These are phyloP conservation scores for Capricornis sumatraensis DNA, from an alignment of 2,113 vertebrate genomes.

Conservation along the genomic window DNA sequence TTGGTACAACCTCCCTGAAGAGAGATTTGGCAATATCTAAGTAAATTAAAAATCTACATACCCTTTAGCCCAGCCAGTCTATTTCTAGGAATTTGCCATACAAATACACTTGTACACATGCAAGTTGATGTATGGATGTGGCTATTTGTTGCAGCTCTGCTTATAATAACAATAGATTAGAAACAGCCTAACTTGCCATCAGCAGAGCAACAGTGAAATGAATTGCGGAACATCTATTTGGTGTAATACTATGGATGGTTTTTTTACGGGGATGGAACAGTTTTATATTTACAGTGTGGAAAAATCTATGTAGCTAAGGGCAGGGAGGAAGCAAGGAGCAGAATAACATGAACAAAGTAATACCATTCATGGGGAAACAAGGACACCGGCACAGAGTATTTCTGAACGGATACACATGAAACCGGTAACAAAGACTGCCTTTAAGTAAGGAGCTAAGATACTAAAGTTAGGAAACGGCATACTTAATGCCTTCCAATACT, in stretches of 20 bases:
- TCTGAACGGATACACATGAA: background rate
- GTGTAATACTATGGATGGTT: background rate
- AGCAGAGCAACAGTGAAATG: background rate
- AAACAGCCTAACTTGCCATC: background rate
- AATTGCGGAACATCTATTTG: background rate
- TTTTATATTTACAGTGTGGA: background rate
- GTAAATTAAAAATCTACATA: conserved; percentile 57
- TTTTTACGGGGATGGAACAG: background rate
- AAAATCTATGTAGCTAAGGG: background rate
- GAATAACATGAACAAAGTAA: background rate
- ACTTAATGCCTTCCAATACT: background rate
- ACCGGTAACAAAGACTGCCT: background rate
- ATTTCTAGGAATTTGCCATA: conserved; percentile 64
- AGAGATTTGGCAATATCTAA: conserved; percentile 62
- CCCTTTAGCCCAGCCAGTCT: conserved; percentile 55
- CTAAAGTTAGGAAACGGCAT: background rate
- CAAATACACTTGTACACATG: background rate
- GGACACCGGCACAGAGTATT: background rate
- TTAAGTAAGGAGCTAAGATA: background rate
- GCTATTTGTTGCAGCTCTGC: background rate
- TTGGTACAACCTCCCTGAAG: conserved; percentile 55
- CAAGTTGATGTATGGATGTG: background rate
- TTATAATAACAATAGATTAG: background rate
- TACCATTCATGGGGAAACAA: background rate
- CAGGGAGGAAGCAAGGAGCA: background rate